These are phyloP conservation scores for Apogon talboti DNA, from an alignment of 2,797 vertebrate genomes.

Conservation along the genomic window DNA sequence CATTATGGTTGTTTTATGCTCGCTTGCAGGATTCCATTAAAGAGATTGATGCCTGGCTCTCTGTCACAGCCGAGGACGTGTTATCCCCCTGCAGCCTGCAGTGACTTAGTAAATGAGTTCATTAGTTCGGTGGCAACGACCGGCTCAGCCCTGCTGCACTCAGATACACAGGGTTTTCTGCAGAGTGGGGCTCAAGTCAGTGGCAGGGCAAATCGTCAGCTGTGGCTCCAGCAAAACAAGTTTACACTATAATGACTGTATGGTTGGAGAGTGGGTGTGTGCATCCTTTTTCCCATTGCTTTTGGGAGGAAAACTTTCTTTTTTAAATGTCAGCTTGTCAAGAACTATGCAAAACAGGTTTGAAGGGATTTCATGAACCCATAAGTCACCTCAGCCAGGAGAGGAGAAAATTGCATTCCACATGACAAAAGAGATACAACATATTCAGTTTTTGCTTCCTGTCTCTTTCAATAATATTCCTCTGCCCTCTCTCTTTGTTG, in stretches of 20 bases:
- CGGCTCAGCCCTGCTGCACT: conserved; percentile 54
- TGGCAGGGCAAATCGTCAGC: conserved; percentile 36
- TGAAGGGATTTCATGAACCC: conserved; percentile 41
- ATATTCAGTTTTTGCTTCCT: not conserved
- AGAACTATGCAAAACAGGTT: conserved; percentile 29
- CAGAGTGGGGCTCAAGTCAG: conserved; percentile 21
- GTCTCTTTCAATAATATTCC: conserved; percentile 26
- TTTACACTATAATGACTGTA: conserved; percentile 37
- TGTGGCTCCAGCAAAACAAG: conserved; percentile 37
- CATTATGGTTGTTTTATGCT: conserved; percentile 78
- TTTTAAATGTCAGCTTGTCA: conserved; percentile 46
- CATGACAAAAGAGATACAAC: conserved; percentile 33
- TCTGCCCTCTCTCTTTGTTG: conserved; percentile 30
- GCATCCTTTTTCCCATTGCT: not conserved
- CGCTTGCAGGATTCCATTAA: conserved; percentile 83
- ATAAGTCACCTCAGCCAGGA: conserved; percentile 38
- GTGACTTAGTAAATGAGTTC: conserved; percentile 84
- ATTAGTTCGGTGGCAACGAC: conserved; percentile 73
- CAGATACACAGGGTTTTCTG: conserved; percentile 46
- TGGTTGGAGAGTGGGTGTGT: conserved; percentile 17
- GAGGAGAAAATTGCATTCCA: conserved; percentile 53
- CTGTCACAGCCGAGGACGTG: conserved; percentile 77
- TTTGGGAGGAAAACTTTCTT: not conserved
- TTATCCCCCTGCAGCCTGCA: conserved; percentile 71
- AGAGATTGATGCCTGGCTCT: conserved; percentile 81